Conservation (phyloP, 2,888 invertebrate genomes). For the Sipha maydis region DNA sequence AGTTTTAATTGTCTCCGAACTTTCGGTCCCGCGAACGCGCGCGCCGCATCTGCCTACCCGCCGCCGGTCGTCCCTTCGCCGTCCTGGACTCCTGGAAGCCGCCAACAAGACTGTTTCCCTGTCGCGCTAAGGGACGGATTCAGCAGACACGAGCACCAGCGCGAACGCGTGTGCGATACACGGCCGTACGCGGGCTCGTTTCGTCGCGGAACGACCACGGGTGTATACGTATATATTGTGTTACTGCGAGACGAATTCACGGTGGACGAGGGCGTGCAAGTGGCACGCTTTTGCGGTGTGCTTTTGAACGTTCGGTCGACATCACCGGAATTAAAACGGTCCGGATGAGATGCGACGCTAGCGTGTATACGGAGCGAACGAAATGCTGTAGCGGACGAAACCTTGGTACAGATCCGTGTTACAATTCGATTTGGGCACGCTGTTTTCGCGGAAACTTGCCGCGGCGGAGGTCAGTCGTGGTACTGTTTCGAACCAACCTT, state of each 20-base stretch:
- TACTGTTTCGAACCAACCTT: no score
- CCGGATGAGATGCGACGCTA: no score
- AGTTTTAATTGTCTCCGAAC: slow-evolving; percentile 59
- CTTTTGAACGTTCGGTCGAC: slow-evolving; percentile 30
- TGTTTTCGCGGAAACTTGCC: no score
- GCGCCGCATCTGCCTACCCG: neutral
- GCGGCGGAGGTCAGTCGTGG: no score
- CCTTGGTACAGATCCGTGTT: neutral
- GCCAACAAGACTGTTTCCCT: no score
- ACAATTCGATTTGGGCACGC: neutral
- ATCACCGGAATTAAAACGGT: slow-evolving; percentile 32
- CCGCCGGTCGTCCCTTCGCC: no score
- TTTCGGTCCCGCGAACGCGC: slow-evolving; percentile 29
- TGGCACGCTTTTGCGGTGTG: neutral
- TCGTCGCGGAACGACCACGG: neutral
- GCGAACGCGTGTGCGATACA: neutral
- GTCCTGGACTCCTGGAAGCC: neutral
- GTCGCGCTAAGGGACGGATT: no score
- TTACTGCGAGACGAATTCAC: neutral
- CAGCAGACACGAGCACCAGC: no score
- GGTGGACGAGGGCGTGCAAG: slow-evolving; percentile 25
- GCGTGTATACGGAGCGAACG: slow-evolving; percentile 17
- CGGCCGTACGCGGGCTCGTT: neutral
- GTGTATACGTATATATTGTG: neutral
- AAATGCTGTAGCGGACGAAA: neutral